Percentiles rank a stretch among this genome's conserved stretches.
Evolutionary conservation across 1,140 invertebrate species (phyloP).

Genomic region (Chrysomallon squamiferum): DNA sequence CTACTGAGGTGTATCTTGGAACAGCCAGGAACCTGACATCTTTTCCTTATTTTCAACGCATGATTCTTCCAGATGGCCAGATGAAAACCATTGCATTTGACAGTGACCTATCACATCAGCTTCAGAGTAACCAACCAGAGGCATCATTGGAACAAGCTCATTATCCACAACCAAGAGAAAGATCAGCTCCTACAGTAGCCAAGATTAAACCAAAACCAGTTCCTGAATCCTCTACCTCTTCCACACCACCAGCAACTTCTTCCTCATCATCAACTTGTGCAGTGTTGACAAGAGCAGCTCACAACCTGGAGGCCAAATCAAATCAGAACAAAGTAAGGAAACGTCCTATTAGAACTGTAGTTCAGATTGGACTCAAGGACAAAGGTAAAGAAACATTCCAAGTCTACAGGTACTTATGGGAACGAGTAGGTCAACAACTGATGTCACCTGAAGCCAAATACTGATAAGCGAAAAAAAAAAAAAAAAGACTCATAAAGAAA

Average conservation of each 20-base stretch:
- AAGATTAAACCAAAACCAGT: not conserved
- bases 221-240: not conserved
- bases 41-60: slow-evolving; percentile 30
- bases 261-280: not conserved
- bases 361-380: not conserved
- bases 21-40: slow-evolving; percentile 15
- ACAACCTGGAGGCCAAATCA: too few species aligned
- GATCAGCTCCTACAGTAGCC: not conserved
- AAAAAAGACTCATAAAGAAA: too few species aligned
- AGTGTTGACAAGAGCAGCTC: too few species aligned
- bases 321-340: too few species aligned
- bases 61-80: slow-evolving; percentile 28
- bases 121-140: not conserved
- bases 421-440: not conserved
- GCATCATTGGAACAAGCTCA: too few species aligned
- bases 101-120: not conserved
- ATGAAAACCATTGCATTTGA: slow-evolving; percentile 9
- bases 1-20: not conserved
- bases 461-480: too few species aligned
- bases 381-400: not conserved
- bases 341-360: too few species aligned
- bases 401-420: not conserved
- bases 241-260: not conserved
- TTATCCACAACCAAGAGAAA: not conserved
- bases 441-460: too few species aligned